Conservation (phyloP, 2,797 vertebrate species). For the Pipistrellus pygmaeus region DNA sequence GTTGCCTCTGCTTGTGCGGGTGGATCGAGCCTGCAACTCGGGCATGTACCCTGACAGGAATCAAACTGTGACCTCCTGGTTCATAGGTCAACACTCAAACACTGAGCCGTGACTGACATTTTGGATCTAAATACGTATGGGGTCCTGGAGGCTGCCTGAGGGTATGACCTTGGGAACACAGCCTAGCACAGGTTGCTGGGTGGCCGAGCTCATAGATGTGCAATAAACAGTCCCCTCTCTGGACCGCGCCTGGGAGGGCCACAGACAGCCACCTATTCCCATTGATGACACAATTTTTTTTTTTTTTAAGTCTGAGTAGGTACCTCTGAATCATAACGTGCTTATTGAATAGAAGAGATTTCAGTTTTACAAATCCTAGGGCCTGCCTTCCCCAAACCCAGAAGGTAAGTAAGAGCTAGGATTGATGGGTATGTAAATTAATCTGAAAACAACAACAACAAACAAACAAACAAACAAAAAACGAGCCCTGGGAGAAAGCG, state of each 20-base stretch:
- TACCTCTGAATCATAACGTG: rapidly evolving
- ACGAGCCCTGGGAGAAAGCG: rapidly evolving
- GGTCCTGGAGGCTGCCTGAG: too few relatives aligned
- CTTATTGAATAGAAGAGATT: rapidly evolving
- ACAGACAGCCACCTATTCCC: rapidly evolving
- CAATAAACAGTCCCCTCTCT: neutral
- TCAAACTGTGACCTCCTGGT: too few relatives aligned
- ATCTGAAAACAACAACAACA: too few relatives aligned
- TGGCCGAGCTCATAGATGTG: rapidly evolving
- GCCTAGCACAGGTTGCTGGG: rapidly evolving
- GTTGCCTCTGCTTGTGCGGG: too few relatives aligned
- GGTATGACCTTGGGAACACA: rapidly evolving
- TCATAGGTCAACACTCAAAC: too few relatives aligned
- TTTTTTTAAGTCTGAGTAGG: neutral
- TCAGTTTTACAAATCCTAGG: rapidly evolving
- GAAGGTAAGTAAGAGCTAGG: rapidly evolving
- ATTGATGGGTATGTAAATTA: too few relatives aligned
- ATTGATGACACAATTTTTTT: rapidly evolving
- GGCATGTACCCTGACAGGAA: too few relatives aligned
- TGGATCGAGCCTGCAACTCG: too few relatives aligned
- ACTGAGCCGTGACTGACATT: too few relatives aligned
- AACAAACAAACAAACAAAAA: too few relatives aligned
- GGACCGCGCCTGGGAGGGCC: rapidly evolving
- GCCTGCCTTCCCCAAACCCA: neutral
- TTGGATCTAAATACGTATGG: neutral